phyloP scores from a whole-genome alignment of 2,888 invertebrate species.

The Galeruca laticollis region DNA sequence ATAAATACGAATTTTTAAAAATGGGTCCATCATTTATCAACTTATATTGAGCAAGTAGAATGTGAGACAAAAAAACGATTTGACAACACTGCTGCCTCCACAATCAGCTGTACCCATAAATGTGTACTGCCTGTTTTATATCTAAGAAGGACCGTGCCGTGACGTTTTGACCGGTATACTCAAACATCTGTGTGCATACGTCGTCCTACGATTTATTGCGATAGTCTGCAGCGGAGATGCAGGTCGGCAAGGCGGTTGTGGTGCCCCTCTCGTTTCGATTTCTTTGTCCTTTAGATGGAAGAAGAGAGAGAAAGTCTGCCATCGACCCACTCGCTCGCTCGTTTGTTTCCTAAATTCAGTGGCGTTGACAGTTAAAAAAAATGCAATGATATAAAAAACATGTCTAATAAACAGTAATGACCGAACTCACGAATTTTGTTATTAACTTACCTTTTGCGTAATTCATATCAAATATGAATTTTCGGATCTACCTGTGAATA shows the following conservation, averaged over 20 bases:
- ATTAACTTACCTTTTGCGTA: no score
- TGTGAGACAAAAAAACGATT: no score
- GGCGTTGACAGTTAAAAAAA: constrained; percentile 22
- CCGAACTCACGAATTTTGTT: no score
- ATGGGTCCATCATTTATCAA: no score
- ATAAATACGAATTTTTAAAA: no score
- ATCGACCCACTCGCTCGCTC: constrained; percentile 49
- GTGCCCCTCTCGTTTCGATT: constrained; percentile 41
- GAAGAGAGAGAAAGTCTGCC: constrained; percentile 37
- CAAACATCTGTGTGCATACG: constrained; percentile 52
- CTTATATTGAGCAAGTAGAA: no score
- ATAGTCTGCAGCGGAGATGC: constrained; percentile 38
- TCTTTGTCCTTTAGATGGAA: constrained; percentile 50
- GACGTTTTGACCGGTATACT: constrained; percentile 46
- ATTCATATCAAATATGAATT: no score
- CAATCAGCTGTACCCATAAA: constrained; percentile 8
- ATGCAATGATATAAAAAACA: not conserved
- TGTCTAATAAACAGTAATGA: no score
- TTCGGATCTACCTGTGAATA: no score
- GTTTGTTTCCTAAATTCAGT: constrained; percentile 36
- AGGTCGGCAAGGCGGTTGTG: constrained; percentile 29
- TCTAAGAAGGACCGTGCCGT: not conserved
- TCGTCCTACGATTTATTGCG: constrained; percentile 51
- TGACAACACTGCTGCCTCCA: not conserved
- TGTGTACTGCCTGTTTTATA: constrained; percentile 10